phyloP scores from a whole-genome alignment of 2,797 vertebrate species.

The Scomberomorus guttatus region DNA sequence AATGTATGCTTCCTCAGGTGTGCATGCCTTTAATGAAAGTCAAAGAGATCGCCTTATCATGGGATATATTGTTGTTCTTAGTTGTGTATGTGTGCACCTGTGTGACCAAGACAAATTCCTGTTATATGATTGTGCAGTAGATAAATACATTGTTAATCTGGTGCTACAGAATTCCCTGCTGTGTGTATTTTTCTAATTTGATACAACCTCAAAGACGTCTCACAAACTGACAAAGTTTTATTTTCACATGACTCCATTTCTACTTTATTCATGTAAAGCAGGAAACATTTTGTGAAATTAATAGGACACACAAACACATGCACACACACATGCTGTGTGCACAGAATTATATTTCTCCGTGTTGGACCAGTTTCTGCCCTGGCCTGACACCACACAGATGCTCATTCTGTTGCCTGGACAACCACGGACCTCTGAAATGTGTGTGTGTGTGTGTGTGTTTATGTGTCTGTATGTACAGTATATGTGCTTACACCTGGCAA shows the following conservation, averaged over 20 bases:
- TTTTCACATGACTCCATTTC: background rate
- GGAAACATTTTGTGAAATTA: background rate
- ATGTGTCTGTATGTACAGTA: background rate
- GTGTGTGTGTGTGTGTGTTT: slow-evolving; percentile 13
- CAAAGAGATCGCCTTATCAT: background rate
- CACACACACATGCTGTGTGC: background rate
- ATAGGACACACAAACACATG: background rate
- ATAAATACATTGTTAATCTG: slow-evolving; percentile 17
- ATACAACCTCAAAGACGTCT: background rate
- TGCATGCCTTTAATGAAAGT: slow-evolving; percentile 11
- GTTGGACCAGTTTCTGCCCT: slow-evolving; percentile 19
- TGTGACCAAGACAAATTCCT: background rate
- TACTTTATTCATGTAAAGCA: background rate
- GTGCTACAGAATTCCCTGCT: background rate
- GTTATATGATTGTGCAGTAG: background rate
- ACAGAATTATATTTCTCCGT: slow-evolving; percentile 19
- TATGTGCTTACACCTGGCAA: background rate
- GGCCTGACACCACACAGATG: slow-evolving; percentile 46
- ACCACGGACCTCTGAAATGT: slow-evolving; percentile 28
- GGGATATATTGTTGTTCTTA: background rate
- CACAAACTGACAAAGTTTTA: background rate
- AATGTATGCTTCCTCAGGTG: slow-evolving; percentile 33
- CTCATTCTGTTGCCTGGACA: slow-evolving; percentile 47
- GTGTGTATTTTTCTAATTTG: slow-evolving; percentile 2
- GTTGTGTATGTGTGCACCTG: background rate